A percentile compares a stretch with the other conserved stretches of the same genome.
Conservation (phyloP, 2,888 invertebrate genomes). For the Lithophane semibrunnea region DNA sequence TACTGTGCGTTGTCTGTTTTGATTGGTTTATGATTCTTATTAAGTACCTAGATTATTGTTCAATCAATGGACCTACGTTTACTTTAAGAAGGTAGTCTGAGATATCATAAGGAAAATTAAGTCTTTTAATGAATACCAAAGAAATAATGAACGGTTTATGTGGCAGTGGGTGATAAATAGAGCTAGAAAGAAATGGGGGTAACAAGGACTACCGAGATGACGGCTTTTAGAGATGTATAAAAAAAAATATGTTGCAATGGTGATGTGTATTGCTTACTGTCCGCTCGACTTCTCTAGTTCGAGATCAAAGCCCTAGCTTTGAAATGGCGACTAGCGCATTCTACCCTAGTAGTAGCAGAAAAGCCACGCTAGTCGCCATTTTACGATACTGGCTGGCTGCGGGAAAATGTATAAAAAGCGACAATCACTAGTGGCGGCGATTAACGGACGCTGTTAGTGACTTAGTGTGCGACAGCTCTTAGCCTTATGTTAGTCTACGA, state of each 20-base stretch:
- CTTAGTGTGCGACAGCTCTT: slow-evolving; percentile 7
- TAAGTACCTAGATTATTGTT: neutral
- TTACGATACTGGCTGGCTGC: neutral
- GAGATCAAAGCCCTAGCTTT: neutral
- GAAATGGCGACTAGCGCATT: too few species aligned
- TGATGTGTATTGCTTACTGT: neutral
- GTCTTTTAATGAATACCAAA: neutral
- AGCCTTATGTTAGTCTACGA: slow-evolving; percentile 1
- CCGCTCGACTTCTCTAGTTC: neutral
- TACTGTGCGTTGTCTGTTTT: neutral
- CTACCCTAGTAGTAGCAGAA: neutral
- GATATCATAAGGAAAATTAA: neutral
- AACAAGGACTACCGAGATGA: neutral
- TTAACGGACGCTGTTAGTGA: neutral
- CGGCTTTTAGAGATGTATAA: neutral
- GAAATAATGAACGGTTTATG: neutral
- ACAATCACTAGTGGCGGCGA: neutral
- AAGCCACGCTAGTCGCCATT: neutral
- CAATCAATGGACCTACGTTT: neutral
- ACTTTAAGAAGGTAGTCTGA: neutral
- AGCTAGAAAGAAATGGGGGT: neutral
- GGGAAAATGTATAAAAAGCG: neutral
- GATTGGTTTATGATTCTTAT: neutral
- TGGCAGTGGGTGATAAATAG: neutral
- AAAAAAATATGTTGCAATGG: neutral